Evolutionary conservation across 2,797 vertebrate genomes (phyloP), one percentile per base, ranked within the genome.

Genomic region (Schizopygopsis pylzovi): DNA sequence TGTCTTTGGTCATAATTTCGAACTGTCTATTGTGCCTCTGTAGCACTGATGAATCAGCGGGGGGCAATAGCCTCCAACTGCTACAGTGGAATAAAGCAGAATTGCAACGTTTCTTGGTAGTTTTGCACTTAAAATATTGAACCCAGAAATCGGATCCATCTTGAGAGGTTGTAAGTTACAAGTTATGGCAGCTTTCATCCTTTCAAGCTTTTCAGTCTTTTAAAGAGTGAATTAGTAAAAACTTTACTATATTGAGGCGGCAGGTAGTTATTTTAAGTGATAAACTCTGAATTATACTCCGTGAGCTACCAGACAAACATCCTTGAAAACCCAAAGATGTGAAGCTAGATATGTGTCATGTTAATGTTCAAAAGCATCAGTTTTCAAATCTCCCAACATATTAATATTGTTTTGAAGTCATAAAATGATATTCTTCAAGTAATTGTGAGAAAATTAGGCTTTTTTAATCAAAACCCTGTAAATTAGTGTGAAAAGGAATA

Each of bases 71-170:
- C 28, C 41, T 37, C 63, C 47, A 47, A 67, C 18, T 84, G 84
- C 88, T 91, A 88, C 86, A 80, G 86, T 86, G 87, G 80, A 90
- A 89, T 91, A 87, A 84, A 82, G 87, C 86, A 88, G 81, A 90
- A 89, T 68, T 81, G 59, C 83, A 84, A 18, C 28, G 77, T 72
- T 68, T 81, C 81, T 87, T 87, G 85, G 61, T 71, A 84, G 63
- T 86, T 82, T 86, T 84, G 89, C 86, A 87, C 71, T 84, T 90
- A 85, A 81, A 84, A 80, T 81, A 52, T 18, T 20, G 49, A 49
- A 79, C 82, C 73, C 59, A 59, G 33, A 83, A 79, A 84, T 88
- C 37, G 25, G 39, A 81, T 82, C 22, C 8, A 5, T 18, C n/a
- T 45, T 3, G 22, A 43, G 37, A 75, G 72, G 10, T 43, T 59